These are phyloP conservation scores for Mesocricetus auratus DNA, from an alignment of 2,113 vertebrate genomes.

Conservation along the genomic window DNA sequence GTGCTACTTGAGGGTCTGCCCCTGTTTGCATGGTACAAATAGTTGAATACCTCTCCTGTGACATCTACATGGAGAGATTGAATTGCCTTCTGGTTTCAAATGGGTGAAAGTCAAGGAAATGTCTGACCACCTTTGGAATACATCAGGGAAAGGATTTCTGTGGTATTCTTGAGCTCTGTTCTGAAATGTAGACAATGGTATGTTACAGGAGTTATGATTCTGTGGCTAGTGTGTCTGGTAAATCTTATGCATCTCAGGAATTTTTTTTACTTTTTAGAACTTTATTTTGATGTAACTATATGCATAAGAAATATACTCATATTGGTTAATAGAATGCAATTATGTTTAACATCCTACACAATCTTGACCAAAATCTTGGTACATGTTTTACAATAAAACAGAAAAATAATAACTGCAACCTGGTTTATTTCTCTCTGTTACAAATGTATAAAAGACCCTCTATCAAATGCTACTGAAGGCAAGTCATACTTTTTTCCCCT, in stretches of 20 bases:
- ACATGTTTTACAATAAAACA: too few relatives aligned
- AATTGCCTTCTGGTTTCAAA: background rate
- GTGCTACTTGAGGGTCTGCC: background rate
- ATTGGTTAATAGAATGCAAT: too few relatives aligned
- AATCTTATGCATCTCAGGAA: too few relatives aligned
- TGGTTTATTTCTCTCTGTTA: too few relatives aligned
- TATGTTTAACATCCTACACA: too few relatives aligned
- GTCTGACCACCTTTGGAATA: background rate
- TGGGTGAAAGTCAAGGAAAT: background rate
- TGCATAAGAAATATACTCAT: too few relatives aligned
- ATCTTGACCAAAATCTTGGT: too few relatives aligned
- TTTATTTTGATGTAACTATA: too few relatives aligned
- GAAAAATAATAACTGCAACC: too few relatives aligned
- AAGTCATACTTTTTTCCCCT: background rate
- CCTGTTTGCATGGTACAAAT: background rate
- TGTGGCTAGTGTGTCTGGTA: background rate
- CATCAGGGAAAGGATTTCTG: background rate
- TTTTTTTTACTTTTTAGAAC: too few relatives aligned
- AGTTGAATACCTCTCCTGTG: background rate
- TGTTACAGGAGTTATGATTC: background rate
- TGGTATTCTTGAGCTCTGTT: background rate
- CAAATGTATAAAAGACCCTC: too few relatives aligned
- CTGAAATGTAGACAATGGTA: background rate
- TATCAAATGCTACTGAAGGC: too few relatives aligned
- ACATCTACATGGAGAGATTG: background rate